Evolutionary conservation across 2,797 vertebrate genomes (phyloP).

Genomic region (Tenualosa thibaudeaui): DNA sequence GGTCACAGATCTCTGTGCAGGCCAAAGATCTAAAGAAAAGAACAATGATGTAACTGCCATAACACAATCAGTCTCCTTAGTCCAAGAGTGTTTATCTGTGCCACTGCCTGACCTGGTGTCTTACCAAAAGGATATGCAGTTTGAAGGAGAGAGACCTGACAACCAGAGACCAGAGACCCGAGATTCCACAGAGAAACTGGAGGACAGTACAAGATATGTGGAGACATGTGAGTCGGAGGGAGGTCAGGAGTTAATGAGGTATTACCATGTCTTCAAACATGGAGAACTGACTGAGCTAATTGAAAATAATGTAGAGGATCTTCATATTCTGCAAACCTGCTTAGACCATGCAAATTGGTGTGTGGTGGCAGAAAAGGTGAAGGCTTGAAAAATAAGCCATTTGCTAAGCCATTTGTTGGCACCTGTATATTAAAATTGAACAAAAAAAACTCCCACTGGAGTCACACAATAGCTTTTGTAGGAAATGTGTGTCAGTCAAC

Average conservation of each 20-base stretch:
- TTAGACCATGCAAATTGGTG: conserved; percentile 77
- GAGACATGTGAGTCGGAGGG: conserved; percentile 43
- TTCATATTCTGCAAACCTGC: conserved; percentile 70
- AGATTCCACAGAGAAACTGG: conserved; percentile 35
- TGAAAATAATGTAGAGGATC: conserved; percentile 66
- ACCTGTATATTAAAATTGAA: too few relatives aligned
- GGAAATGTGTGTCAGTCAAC: too few relatives aligned
- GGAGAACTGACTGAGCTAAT: conserved; percentile 72
- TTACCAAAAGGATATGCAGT: conserved; percentile 60
- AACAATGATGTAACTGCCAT: background rate
- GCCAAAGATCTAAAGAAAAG: background rate
- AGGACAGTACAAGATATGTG: conserved; percentile 57
- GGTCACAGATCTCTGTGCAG: conserved; percentile 58
- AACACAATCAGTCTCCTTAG: conserved; percentile 54
- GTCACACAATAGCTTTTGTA: too few relatives aligned
- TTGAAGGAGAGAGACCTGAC: conserved; percentile 45
- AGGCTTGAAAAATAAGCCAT: conserved; percentile 58
- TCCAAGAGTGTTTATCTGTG: conserved; percentile 62
- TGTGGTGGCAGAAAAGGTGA: conserved; percentile 73
- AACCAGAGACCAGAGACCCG: conserved; percentile 27
- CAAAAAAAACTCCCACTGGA: too few relatives aligned
- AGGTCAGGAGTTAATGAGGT: conserved; percentile 55
- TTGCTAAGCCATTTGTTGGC: conserved; percentile 36
- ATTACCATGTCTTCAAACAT: conserved; percentile 77
- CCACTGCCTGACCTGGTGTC: conserved; percentile 80